Evolutionary conservation across 2,113 vertebrate species (phyloP), one percentile per base, ranked within the genome.

Genomic region (Odocoileus hemionus): DNA sequence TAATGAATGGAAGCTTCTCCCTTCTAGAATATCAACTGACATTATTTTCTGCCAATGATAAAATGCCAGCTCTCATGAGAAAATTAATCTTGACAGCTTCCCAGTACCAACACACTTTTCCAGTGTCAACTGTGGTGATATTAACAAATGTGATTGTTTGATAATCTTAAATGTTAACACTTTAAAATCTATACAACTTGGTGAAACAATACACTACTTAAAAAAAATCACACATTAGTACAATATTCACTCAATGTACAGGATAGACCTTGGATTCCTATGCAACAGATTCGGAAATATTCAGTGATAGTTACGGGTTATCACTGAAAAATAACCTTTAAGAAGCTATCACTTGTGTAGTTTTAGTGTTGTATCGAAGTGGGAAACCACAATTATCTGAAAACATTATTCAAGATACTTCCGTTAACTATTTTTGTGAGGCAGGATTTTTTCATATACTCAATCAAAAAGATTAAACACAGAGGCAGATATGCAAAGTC

Each of bases 341-440:
- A 82, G 79, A 21, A 7, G 0, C 7, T 50, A 33, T 10, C 50
- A 36, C 30, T n/a, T 54, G 79, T 13, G 5, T 43, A 3, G 19
- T 74, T 74, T 14, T 23, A 54, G 33, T 2, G 19, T 80, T 21
- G 47, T 25, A 82, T n/a, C 79, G 54, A 82, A 43, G 43, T 43
- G 43, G 43, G 43, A 43, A 43, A n/a, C 43, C 43, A 43, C 43
- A 43, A 2, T 25, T 82, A 54, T 23, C 6, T 23, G 79, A 82
- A 82, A 52, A 52, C 6, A 0, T n/a, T 82, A 82, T 82, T 82
- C n/a, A 70, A 70, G 2, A 36, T 5, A 21, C 64, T 36, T 70
- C 16, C 0, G 0, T 36, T 70, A 36, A 8, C 64, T 74, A 74
- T 12, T 23, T 23, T 9, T 74, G 19, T 3, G 67, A 74, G 2